phyloP scores from a whole-genome alignment of 2,797 vertebrate species.

The Enteromius thamalakanensis region DNA sequence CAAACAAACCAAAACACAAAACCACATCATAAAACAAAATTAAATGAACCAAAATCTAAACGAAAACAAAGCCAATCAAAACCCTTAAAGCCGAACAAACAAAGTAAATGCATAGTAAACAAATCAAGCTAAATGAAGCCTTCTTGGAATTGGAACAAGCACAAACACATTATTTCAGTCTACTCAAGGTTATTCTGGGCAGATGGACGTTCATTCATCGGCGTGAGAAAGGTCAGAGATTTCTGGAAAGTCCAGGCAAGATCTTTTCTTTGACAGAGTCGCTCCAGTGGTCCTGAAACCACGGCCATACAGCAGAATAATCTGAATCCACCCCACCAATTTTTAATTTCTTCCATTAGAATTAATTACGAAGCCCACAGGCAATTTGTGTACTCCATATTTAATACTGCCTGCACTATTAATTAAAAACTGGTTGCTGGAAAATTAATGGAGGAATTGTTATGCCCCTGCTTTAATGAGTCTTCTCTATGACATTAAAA shows the following conservation, averaged over 20 bases:
- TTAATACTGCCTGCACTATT: constrained; percentile 87
- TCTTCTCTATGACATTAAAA: constrained; percentile 82
- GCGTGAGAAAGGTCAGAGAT: constrained; percentile 42
- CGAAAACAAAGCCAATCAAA: not conserved
- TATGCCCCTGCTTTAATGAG: constrained; percentile 84
- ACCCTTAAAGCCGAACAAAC: not conserved
- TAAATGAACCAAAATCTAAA: not conserved
- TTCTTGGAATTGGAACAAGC: not conserved
- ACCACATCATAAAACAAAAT: not conserved
- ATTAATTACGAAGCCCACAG: constrained; percentile 86
- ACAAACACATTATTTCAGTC: not conserved
- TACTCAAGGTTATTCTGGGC: not conserved
- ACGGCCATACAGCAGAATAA: constrained; percentile 76
- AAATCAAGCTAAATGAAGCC: too few species aligned
- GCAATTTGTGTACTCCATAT: constrained; percentile 84
- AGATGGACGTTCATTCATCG: not conserved
- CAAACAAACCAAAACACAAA: not conserved
- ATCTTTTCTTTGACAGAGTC: constrained; percentile 80
- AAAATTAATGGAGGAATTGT: constrained; percentile 87
- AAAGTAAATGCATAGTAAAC: not conserved
- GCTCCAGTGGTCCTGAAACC: constrained; percentile 79
- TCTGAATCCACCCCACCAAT: constrained; percentile 83
- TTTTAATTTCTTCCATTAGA: constrained; percentile 86
- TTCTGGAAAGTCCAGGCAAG: constrained; percentile 70
- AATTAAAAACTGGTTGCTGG: constrained; percentile 90